Evolutionary conservation across 2,113 vertebrate genomes (phyloP), one percentile per base, ranked within the genome.

Genomic region (Callipepla californica): DNA sequence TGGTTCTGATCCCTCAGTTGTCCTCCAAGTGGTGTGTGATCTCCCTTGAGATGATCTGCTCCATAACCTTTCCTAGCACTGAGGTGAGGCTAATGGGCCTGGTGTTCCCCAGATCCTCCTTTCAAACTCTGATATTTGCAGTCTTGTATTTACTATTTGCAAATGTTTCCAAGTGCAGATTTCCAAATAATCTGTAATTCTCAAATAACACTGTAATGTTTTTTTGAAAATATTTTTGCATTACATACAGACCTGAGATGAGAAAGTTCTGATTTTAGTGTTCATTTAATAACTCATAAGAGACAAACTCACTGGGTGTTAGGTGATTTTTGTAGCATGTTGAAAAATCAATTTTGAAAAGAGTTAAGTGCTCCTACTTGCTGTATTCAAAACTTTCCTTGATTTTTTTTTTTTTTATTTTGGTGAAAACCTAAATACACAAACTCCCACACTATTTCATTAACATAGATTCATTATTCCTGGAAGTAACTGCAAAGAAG

Each of bases 151-250:
- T 90, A 65, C 34, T 82, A 38, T n/a, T 47, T 25, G 25, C 19
- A 87, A 76, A 72, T 45, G 18, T 76, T 88, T 94, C n/a, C 26
- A 80, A 85, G 76, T 44, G 25, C 25, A 80, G 14, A 57, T 91
- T 87, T 85, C 17, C 21, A 73, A 87, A 69, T 47, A 79, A 51
- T 57, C 40, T 40, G 40, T 40, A 40, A 40, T 40, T 40, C 40
- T 13, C 40, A 40, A 40, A 40, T 40, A 40, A 40, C 40, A 40
- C 40, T 40, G 40, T 40, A 40, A 40, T 40, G 40, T 40, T 40
- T 13, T 40, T 40, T 40, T 4, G 40, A 40, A 40, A 40, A 40
- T 40, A 36, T 36, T 36, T 91, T 87, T 53, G 20, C 82, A 17
- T 38, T 21, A 87, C 12, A 34, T 28, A 68, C 10, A 57, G 8